Evolutionary conservation across 2,888 invertebrate genomes (phyloP), one percentile per base, ranked within the genome.

Genomic region (Agapostemon virescens): DNA sequence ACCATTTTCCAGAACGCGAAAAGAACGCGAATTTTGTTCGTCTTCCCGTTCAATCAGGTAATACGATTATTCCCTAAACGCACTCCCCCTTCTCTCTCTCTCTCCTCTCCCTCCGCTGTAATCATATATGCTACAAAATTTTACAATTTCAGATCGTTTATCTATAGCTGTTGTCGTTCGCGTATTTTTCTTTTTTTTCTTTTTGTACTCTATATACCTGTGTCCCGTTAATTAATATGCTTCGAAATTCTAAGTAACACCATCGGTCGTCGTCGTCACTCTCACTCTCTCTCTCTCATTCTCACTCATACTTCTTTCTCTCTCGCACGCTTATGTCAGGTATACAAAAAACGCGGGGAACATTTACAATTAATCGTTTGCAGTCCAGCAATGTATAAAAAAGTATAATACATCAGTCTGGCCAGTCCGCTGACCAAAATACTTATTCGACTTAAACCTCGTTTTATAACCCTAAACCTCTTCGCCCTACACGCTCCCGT

Each of bases 341-440:
- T 90, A 89, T 89, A 89, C 88, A 49, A 86, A n/a, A 71, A 86
- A 88, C 86, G 89, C 85, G 87, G 87, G 87, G 88, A 85, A 88
- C 89, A 90, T 90, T 83, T 89, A 90, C 88, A 89, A 85, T 87
- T 86, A 85, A 67, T 88, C 85, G 87, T 82, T 89, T 87, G 55
- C 36, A 90, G 88, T 89, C 88, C 88, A 87, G 89, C 87, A 89
- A 90, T 89, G 89, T 91, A 89, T 91, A 91, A 92, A 91, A 81
- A 91, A 89, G 87, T 90, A 91, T 91, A 89, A 90, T 92, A 92
- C 91, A 92, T 92, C 92, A 92, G 92, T 92, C 92, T 90, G 91
- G 90, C 89, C 90, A 88, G 76, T 79, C 17, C 86, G 71, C 40
- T 85, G 84, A 84, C 84, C 84, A 84, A 82, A 83, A 85, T 85